These are phyloP conservation scores for Volucella bombylans DNA, from an alignment of 2,888 invertebrate genomes.

Conservation along the genomic window DNA sequence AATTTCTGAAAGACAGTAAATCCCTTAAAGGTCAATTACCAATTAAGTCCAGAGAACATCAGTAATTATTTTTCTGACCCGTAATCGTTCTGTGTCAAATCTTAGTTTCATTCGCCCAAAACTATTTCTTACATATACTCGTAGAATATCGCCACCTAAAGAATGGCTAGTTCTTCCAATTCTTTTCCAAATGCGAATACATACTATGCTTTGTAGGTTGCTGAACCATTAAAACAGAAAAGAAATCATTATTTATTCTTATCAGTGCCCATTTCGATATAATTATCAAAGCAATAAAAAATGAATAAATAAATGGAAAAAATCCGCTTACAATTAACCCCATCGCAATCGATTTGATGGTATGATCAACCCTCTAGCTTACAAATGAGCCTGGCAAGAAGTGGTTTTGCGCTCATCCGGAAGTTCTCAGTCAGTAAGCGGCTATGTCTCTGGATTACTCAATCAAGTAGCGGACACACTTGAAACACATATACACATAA, in stretches of 20 bases:
- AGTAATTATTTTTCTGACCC: too few relatives aligned
- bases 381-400: slow-evolving; percentile 59
- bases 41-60: too few relatives aligned
- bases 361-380: slow-evolving; percentile 53
- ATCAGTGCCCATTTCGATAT: slow-evolving; percentile 52
- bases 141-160: not conserved
- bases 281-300: slow-evolving; percentile 65
- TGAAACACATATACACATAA: slow-evolving; percentile 25
- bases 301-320: slow-evolving; percentile 17
- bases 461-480: slow-evolving; percentile 63
- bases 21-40: too few relatives aligned
- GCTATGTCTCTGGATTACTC: slow-evolving; percentile 64
- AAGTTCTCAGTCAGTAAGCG: slow-evolving; percentile 62
- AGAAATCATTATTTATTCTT: slow-evolving; percentile 58
- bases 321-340: slow-evolving; percentile 55
- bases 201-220: slow-evolving; percentile 37
- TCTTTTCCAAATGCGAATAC: not conserved
- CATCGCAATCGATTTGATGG: slow-evolving; percentile 11
- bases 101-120: too few relatives aligned
- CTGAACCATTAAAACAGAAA: slow-evolving; percentile 36
- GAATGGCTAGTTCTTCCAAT: not conserved
- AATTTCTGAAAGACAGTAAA: too few relatives aligned
- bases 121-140: too few relatives aligned
- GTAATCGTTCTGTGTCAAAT: too few relatives aligned
- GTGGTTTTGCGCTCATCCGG: slow-evolving; percentile 67